Percentiles rank a stretch among this genome's conserved stretches.
Conservation (phyloP, 2,888 invertebrate species). For the Ophion slaviceki region DNA sequence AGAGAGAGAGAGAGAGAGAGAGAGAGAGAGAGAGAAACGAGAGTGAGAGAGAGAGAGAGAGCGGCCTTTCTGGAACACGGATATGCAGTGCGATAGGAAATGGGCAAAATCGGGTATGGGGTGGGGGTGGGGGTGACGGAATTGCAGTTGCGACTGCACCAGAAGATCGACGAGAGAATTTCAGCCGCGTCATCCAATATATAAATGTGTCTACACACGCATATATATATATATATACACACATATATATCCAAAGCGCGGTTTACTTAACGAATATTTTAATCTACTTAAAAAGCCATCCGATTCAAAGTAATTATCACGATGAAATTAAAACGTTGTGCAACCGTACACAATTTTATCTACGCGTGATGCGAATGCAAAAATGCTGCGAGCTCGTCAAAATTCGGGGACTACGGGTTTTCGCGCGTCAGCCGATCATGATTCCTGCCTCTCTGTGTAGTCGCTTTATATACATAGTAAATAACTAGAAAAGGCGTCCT, state of each 20-base stretch:
- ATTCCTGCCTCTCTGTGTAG: too few species aligned
- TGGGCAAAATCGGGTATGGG: not conserved
- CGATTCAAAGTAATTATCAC: slow-evolving; percentile 82
- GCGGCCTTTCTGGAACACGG: slow-evolving; percentile 13
- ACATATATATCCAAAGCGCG: slow-evolving; percentile 61
- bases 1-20: too few species aligned
- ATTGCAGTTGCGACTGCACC: slow-evolving; percentile 40
- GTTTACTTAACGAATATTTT: slow-evolving; percentile 79
- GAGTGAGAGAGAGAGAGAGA: too few species aligned
- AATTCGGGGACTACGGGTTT: not conserved
- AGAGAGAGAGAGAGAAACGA: too few species aligned
- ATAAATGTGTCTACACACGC: slow-evolving; percentile 4
- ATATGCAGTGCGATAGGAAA: slow-evolving; percentile 21
- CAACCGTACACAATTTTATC: slow-evolving; percentile 36
- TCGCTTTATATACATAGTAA: too few species aligned
- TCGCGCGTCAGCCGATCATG: not conserved
- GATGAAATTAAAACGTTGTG: slow-evolving; percentile 82
- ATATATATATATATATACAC: too few species aligned
- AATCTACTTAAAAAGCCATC: slow-evolving; percentile 83
- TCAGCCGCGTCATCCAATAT: slow-evolving; percentile 14
- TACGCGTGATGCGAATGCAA: slow-evolving; percentile 14
- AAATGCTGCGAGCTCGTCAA: not conserved
- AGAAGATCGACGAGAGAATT: slow-evolving; percentile 24
- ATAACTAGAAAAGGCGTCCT: too few species aligned
- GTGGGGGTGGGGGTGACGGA: not conserved